Conservation (phyloP, 2,113 vertebrate genomes). For the Synodontis membranacea region DNA sequence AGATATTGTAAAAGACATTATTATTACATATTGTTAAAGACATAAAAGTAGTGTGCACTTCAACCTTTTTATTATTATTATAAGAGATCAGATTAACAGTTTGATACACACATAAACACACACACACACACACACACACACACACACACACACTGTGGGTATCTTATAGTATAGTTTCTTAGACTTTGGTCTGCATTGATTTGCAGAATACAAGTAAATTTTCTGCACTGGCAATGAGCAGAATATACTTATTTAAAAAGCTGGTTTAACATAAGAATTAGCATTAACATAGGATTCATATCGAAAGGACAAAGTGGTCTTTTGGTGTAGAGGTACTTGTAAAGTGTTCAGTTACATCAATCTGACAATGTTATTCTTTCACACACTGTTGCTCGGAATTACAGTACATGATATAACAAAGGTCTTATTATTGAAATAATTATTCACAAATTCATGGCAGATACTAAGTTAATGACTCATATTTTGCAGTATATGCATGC, state of each 20-base stretch:
- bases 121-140: not conserved
- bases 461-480: not conserved
- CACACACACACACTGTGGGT: not conserved
- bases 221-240: not conserved
- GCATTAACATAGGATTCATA: not conserved
- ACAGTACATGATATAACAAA: not conserved
- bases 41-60: not conserved
- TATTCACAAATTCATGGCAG: not conserved
- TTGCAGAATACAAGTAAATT: not conserved
- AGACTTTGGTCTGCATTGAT: slow-evolving; percentile 21
- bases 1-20: not conserved
- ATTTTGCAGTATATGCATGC: not conserved
- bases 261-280: slow-evolving; percentile 13
- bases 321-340: not conserved
- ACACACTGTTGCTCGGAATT: not conserved
- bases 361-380: not conserved
- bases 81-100: not conserved
- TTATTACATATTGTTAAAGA: not conserved
- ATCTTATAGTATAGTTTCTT: not conserved
- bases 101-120: not conserved
- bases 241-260: not conserved
- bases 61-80: not conserved
- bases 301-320: not conserved
- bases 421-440: not conserved
- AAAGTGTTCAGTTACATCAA: not conserved